Base-by-base conservation (phyloP, 2,888 invertebrate species). In the Diaphora mendica region DNA sequence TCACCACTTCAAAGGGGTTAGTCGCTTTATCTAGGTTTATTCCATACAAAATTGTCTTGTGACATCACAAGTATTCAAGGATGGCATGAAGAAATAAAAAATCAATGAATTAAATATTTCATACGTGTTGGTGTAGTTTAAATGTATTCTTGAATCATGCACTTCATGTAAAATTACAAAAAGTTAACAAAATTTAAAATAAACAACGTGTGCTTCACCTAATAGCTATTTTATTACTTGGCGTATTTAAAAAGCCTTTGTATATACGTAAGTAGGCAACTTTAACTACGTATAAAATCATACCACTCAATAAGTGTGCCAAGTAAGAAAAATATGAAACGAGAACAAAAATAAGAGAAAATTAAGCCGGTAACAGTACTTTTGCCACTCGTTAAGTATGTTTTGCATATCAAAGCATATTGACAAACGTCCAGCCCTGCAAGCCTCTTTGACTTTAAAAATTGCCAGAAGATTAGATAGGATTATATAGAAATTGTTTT, bases 351-450 rank as follows among this genome's bases (percentile, higher is more conserved):
- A 30, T 11, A 68, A 68, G 20, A 67, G 30, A 30, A 30, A 66
- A 44, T 35, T 23, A 13, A 51, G 15, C 33, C 23, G 33, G 20
- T 35, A 26, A 51, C 62, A 7, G 26, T 68, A 68, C 71, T 69
- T 76, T 39, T 66, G 72, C 51, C 70, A n/a, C 79, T 77, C 70
- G 81, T 79, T 82, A 82, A 77, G 76, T 75, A 73, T 79, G 74
- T 78, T 82, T 83, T 83, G 83, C 82, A 82, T 81, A 72, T 81
- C 83, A 82, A 82, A 82, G 82, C 70, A 70, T 80, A 81, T 78
- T 79, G 79, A 77, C 81, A 75, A 73, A 70, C 26, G 65, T 72
- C 74, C 73, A 77, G 33, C 75, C 67, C 8, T 55, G 39, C 73
- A 77, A 39, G 71, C 51, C 33, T 44, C 48, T 64, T 65, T 76